Base-by-base conservation (phyloP, 2,797 vertebrate species). In the Huso huso region DNA sequence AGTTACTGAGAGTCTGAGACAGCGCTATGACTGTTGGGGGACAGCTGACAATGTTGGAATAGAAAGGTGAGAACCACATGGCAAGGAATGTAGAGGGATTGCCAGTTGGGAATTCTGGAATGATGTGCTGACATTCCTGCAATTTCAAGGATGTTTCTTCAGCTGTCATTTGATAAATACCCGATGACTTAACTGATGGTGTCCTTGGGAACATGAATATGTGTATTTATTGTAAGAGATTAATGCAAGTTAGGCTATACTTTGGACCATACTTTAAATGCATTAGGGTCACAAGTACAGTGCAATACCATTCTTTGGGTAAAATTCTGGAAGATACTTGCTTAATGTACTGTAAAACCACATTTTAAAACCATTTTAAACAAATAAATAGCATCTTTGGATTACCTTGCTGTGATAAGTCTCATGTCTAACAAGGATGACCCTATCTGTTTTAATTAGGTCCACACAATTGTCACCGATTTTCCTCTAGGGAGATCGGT, bases 41-140 rank as follows among this genome's bases (percentile, higher is more conserved):
- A 55, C 57, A 60, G 57, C 65, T 66, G 65, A 37, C 65, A 66
- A 2, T 13, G 37, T 37, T 1, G 1, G 66, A 9, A 53, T 66
- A 37, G 78, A 73, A 80, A 81, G 84, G 82, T 87, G 83, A 85
- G 69, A 71, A 62, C 67, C 78, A 78, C 73, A 69, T 81, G 81
- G 67, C 76, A 69, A 49, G 1, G 37, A 0, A 2, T 71, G 77
- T 70, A 10, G 6, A 72, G 80, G 71, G 3, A 0, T 8, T 0
- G 64, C 7, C 49, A 53, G 68, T 62, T 74, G 53, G 9, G 62
- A 6, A 4, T 15, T 10, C n/a, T 10, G 53, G n/a, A 55, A 55
- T 55, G 53, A 10, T 55, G 9, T 10, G n/a, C 50, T 68, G 64
- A 75, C 73, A 78, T 63, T 67, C 66, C 76, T 73, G 10, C 65